Percentiles rank a stretch among this genome's conserved stretches.
These are phyloP conservation scores for Menidia menidia DNA, from an alignment of 2,797 vertebrate species.

Conservation along the genomic window DNA sequence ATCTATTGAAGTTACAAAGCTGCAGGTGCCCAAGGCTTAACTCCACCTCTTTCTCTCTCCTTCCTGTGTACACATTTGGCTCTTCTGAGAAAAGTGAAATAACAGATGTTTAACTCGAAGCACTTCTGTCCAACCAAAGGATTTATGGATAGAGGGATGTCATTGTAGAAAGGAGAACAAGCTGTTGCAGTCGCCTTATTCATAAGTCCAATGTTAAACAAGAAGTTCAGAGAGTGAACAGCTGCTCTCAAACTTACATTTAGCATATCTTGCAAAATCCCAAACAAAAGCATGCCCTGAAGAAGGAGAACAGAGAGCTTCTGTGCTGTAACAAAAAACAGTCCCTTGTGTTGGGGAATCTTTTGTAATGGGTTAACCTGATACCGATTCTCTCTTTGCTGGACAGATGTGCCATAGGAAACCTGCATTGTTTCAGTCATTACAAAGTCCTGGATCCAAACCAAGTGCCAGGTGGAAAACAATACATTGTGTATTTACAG, in stretches of 20 bases:
- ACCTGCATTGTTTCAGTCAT: slow-evolving; percentile 65
- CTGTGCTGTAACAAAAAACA: slow-evolving; percentile 43
- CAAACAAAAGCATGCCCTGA: slow-evolving; percentile 48
- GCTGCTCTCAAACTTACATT: slow-evolving; percentile 51
- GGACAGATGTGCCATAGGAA: slow-evolving; percentile 64
- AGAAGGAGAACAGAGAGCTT: slow-evolving; percentile 38
- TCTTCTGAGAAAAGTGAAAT: slow-evolving; percentile 62
- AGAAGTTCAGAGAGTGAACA: slow-evolving; percentile 30
- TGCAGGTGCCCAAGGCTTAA: slow-evolving; percentile 56
- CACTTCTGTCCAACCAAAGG: slow-evolving; percentile 64
- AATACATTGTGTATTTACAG: slow-evolving; percentile 59
- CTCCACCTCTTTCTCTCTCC: slow-evolving; percentile 50
- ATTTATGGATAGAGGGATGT: slow-evolving; percentile 68
- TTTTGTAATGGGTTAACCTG: slow-evolving; percentile 38
- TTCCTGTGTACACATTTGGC: slow-evolving; percentile 67
- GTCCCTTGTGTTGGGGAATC: slow-evolving; percentile 23
- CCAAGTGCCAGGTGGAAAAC: slow-evolving; percentile 60
- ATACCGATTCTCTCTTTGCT: slow-evolving; percentile 58
- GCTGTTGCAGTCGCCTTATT: slow-evolving; percentile 15
- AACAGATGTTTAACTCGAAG: slow-evolving; percentile 78
- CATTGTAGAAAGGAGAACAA: slow-evolving; percentile 41
- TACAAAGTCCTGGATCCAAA: slow-evolving; percentile 58
- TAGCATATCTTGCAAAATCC: slow-evolving; percentile 48
- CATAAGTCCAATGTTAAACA: slow-evolving; percentile 23
- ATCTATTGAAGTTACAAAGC: slow-evolving; percentile 71